phyloP scores from a whole-genome alignment of 2,888 invertebrate species.

The Aromia moschata region DNA sequence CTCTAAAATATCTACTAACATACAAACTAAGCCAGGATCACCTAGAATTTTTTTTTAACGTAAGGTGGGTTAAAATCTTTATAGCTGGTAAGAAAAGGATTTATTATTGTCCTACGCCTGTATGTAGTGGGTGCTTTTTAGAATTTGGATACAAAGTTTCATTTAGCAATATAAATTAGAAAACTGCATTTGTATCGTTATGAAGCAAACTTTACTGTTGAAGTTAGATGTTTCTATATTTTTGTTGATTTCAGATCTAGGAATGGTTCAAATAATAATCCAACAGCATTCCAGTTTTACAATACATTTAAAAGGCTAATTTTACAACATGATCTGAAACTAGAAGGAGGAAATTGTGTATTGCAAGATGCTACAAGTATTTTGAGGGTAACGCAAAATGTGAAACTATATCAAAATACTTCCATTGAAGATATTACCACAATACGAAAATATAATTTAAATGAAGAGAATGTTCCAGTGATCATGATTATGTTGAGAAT shows the following conservation, averaged over 20 bases:
- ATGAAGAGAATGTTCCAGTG: neutral
- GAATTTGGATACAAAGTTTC: no score
- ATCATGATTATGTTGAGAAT: neutral
- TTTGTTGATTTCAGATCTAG: neutral
- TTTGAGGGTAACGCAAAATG: neutral
- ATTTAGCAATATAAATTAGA: no score
- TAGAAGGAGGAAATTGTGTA: neutral
- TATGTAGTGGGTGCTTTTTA: no score
- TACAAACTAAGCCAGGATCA: constrained; percentile 29
- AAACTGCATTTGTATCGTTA: no score
- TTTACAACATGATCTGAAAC: neutral
- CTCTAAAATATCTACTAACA: constrained; percentile 20
- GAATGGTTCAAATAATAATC: neutral
- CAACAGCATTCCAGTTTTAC: neutral
- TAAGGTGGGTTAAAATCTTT: constrained; percentile 24
- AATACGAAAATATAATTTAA: neutral
- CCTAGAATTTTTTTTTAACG: constrained; percentile 22
- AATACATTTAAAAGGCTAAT: neutral
- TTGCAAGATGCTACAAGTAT: neutral
- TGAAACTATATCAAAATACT: neutral
- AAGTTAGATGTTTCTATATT: no score
- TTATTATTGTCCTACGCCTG: no score
- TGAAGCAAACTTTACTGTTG: no score
- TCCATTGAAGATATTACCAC: neutral
- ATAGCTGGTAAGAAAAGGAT: no score